phyloP scores from a whole-genome alignment of 2,113 vertebrate genomes.

The Microtus montanus region DNA sequence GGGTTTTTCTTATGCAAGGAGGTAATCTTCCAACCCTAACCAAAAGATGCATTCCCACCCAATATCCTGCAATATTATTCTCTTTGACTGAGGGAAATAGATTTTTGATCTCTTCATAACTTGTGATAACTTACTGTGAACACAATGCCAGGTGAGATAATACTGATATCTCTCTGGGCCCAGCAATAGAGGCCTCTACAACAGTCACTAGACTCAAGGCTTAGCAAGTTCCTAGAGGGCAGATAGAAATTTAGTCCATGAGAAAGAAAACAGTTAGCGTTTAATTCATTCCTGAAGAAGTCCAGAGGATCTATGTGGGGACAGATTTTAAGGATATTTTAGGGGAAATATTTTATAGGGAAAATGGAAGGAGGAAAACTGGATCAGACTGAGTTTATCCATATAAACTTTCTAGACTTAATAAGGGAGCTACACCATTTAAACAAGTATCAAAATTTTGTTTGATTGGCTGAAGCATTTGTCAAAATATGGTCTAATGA shows the following conservation, averaged over 20 bases:
- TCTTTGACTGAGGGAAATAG: not conserved
- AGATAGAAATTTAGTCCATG: not conserved
- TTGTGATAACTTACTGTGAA: not conserved
- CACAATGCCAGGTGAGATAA: not conserved
- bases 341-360: too few relatives aligned
- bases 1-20: not conserved
- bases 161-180: not conserved
- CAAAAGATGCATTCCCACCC: not conserved
- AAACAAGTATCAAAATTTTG: not conserved
- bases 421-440: not conserved
- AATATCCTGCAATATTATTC: not conserved
- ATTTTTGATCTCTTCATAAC: not conserved
- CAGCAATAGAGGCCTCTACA: not conserved
- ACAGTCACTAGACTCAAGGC: too few relatives aligned
- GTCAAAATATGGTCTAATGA: not conserved
- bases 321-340: not conserved
- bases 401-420: not conserved
- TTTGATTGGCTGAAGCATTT: not conserved
- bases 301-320: not conserved
- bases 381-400: too few relatives aligned
- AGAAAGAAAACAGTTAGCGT: not conserved
- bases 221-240: not conserved
- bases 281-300: not conserved
- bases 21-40: not conserved
- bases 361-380: not conserved